Evolutionary conservation across 2,113 vertebrate genomes (phyloP), one percentile per base, ranked within the genome.

Genomic region (Ammospiza caudacuta): DNA sequence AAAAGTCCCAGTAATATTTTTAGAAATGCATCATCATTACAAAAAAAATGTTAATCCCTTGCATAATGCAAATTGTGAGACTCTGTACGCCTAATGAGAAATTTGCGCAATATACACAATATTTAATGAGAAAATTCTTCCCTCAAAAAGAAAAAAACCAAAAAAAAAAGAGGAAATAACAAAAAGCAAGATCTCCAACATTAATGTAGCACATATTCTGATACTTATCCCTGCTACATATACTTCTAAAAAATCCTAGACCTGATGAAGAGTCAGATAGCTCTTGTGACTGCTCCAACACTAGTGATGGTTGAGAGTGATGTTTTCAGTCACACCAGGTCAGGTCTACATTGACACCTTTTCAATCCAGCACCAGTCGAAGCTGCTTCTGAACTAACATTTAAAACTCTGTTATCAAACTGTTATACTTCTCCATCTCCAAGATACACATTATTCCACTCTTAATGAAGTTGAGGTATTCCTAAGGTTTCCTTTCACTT

Each of bases 171-270:
- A 49, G 49, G n/a, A 51, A 9, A 14, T 31, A 43, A 6, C 16
- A 44, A 61, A 59, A 49, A 82, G 15, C 2, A 51, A 55, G 9
- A 35, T 16, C 2, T 35, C 17, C 6, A 68, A 7, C 0, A 0
- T 23, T 54, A 55, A 18, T 39, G 7, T 24, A 63, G 9, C 7
- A 57, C 1, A 5, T 51, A 51, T 85, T 57, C 35, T 23, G 28
- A 6, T n/a, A 43, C 47, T 52, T 76, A 27, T 33, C 19, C 18
- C 19, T 57, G 5, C 4, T 49, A 44, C 2, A 4, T 35, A 24
- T 13, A 62, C 4, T 80, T 7, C 12, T 69, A 49, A 12, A 13
- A 94, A 62, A 41, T 44, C 17, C 19, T 2, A 3, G 37, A 47
- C 1, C 3, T 43, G 8, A 2, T 39, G n/a, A 62, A 75, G 17